Percentiles rank a stretch among this genome's conserved stretches.
Conservation (phyloP, 2,113 vertebrate species). For the Myotis lucifugus region DNA sequence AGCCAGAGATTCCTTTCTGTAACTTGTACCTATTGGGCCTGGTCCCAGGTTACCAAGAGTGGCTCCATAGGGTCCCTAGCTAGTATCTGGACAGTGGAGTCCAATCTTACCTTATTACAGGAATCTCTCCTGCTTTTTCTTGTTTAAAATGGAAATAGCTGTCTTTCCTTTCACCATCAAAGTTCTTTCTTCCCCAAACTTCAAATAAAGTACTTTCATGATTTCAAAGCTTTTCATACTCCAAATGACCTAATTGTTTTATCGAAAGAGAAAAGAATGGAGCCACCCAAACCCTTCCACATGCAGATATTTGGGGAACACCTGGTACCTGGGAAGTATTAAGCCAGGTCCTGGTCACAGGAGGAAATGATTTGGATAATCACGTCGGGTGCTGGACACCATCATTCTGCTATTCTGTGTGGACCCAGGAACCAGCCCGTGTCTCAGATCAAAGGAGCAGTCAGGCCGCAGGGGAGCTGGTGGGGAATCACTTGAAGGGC, state of each 20-base stretch:
- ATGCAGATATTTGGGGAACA: constrained; percentile 73
- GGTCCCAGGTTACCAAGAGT: neutral
- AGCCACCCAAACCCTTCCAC: constrained; percentile 78
- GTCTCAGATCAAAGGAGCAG: constrained; percentile 75
- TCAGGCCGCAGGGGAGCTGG: neutral
- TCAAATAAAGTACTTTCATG: constrained; percentile 78
- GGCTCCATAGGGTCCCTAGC: neutral
- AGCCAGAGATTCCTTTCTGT: neutral
- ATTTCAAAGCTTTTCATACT: constrained; percentile 81
- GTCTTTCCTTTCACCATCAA: constrained; percentile 72
- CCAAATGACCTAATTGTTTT: constrained; percentile 79
- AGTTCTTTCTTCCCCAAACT: constrained; percentile 71
- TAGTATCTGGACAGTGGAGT: neutral
- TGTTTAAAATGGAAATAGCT: constrained; percentile 76
- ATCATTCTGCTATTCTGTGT: constrained; percentile 62
- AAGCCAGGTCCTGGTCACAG: constrained; percentile 80
- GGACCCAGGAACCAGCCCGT: constrained; percentile 71
- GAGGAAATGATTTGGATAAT: constrained; percentile 81
- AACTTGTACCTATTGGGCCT: neutral
- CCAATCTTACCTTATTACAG: neutral
- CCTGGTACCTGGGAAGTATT: constrained; percentile 82
- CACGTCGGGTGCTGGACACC: constrained; percentile 75
- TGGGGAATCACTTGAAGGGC: neutral
- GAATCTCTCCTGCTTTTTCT: constrained; percentile 57
- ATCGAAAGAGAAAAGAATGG: constrained; percentile 78